Percentiles rank a stretch among this genome's conserved stretches.
Conservation (phyloP, 2,113 vertebrate genomes). For the Serilophus lunatus region DNA sequence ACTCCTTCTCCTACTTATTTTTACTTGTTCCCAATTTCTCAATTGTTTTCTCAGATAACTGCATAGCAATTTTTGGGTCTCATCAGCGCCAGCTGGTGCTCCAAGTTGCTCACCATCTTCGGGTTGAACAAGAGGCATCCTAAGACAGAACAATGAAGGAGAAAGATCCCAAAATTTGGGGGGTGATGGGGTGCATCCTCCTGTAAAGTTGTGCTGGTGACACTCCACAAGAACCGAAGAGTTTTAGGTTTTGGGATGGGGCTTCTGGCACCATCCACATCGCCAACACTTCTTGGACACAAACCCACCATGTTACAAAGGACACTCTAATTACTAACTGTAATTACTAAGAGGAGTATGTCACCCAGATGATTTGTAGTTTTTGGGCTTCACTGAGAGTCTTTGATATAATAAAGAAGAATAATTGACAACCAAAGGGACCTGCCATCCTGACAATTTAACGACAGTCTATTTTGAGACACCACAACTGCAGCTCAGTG, state of each 20-base stretch:
- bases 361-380: background rate
- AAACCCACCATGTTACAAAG: background rate
- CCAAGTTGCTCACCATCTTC: background rate
- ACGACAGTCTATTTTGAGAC: background rate
- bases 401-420: background rate
- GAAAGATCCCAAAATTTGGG: background rate
- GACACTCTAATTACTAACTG: background rate
- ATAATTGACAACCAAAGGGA: background rate
- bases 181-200: too few species aligned
- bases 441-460: background rate
- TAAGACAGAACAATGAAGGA: background rate
- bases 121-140: background rate
- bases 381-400: background rate
- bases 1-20: background rate
- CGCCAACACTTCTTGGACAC: background rate
- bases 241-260: background rate
- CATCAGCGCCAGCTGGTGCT: background rate
- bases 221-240: rapidly evolving
- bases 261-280: background rate
- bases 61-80: too few species aligned
- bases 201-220: background rate
- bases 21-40: background rate
- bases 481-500: background rate
- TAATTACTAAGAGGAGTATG: background rate
- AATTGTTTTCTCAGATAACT: background rate